Conservation (phyloP, 2,797 vertebrate species). For the Dendrocincla fuliginosa region DNA sequence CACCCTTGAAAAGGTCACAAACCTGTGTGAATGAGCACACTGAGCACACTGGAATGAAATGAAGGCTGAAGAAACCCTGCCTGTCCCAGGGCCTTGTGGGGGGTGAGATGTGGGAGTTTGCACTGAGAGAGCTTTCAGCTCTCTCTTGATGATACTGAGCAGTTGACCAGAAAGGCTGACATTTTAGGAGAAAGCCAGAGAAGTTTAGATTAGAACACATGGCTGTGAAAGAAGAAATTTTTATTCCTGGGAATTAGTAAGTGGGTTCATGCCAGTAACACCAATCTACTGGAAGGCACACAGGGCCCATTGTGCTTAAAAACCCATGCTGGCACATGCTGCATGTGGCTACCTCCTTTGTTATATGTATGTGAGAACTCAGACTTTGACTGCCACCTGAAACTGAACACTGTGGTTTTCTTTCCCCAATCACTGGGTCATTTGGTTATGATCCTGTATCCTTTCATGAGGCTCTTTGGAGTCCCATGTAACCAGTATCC, state of each 20-base stretch:
- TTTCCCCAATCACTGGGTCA: not conserved
- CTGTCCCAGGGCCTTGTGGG: not conserved
- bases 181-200: not conserved
- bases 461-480: not conserved
- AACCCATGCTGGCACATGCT: not conserved
- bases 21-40: not conserved
- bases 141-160: not conserved
- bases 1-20: not conserved
- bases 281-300: not conserved
- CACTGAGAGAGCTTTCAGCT: not conserved
- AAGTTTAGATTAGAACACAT: not conserved
- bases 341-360: not conserved
- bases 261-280: not conserved
- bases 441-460: not conserved
- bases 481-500: slow-evolving; percentile 26
- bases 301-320: not conserved
- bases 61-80: not conserved
- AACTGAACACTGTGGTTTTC: not conserved
- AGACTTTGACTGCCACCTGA: not conserved
- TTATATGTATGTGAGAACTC: not conserved
- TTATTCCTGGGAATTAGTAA: not conserved
- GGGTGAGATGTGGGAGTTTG: not conserved
- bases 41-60: not conserved
- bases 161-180: not conserved
- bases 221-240: not conserved